Percentiles rank a stretch among this genome's conserved stretches.
Conservation (phyloP, 1,140 invertebrate species). For the Lucilia sericata region DNA sequence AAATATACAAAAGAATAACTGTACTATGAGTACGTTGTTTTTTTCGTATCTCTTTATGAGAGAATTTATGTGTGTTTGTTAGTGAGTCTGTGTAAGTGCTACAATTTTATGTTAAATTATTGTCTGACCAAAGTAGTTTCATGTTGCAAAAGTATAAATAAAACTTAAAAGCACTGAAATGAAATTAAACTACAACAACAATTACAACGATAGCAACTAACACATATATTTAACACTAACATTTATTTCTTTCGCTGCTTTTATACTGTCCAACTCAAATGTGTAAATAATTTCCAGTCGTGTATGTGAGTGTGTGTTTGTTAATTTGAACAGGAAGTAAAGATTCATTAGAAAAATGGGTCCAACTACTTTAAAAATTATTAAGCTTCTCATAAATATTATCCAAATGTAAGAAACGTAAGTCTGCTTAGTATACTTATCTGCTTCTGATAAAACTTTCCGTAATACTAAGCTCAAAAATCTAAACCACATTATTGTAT, state of each 20-base stretch:
- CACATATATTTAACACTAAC: slow-evolving; percentile 15
- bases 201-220: background rate
- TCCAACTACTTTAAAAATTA: too few relatives aligned
- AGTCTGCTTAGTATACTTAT: too few relatives aligned
- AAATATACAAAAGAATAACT: slow-evolving; percentile 21
- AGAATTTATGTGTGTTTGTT: background rate
- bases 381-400: too few relatives aligned
- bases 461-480: too few relatives aligned
- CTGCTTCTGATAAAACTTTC: too few relatives aligned
- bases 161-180: slow-evolving; percentile 44
- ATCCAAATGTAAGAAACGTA: too few relatives aligned
- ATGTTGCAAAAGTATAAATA: slow-evolving; percentile 25
- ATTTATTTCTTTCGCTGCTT: background rate
- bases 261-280: too few relatives aligned
- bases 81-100: background rate
- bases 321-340: too few relatives aligned
- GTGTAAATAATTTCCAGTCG: too few relatives aligned
- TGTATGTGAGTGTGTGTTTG: too few relatives aligned
- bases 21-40: background rate
- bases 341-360: too few relatives aligned
- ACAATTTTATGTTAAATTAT: slow-evolving; percentile 44
- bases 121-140: slow-evolving; percentile 40
- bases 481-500: too few relatives aligned
- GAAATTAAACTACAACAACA: slow-evolving; percentile 24
- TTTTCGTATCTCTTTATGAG: background rate